A percentile compares a stretch with the other conserved stretches of the same genome.
Conservation (phyloP, 1,140 invertebrate species). For the Daktulosphaira vitifoliae region DNA sequence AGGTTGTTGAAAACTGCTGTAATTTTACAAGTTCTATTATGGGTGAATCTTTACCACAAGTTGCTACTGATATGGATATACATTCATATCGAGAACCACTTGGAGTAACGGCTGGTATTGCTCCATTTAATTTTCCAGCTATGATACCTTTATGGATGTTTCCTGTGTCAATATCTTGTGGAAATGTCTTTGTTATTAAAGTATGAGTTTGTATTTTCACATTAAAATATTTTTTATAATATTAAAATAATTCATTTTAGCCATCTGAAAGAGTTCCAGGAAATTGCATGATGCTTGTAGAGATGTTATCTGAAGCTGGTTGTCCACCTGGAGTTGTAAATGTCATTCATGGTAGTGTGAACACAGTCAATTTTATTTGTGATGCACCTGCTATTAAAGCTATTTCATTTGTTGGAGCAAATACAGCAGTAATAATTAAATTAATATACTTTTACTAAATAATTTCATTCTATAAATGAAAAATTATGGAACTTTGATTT, state of each 20-base stretch:
- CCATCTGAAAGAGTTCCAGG: slow-evolving; percentile 97
- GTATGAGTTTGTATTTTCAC: slow-evolving; percentile 28
- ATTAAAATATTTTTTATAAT: background rate
- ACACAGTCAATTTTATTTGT: slow-evolving; percentile 94
- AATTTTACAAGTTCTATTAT: slow-evolving; percentile 82
- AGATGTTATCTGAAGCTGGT: slow-evolving; percentile 81
- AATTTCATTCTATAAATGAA: too few species aligned
- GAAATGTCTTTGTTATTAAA: slow-evolving; percentile 68
- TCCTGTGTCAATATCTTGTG: slow-evolving; percentile 84
- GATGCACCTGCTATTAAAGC: slow-evolving; percentile 92
- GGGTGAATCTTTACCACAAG: slow-evolving; percentile 77
- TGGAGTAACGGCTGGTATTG: slow-evolving; percentile 82
- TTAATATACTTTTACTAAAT: too few species aligned
- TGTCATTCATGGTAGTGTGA: slow-evolving; percentile 90
- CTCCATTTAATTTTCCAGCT: slow-evolving; percentile 94
- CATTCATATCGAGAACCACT: slow-evolving; percentile 81
- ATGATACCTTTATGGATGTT: slow-evolving; percentile 99
- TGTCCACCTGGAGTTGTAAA: slow-evolving; percentile 90
- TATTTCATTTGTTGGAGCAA: slow-evolving; percentile 97
- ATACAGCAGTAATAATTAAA: slow-evolving; percentile 63
- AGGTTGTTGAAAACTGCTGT: slow-evolving; percentile 95
- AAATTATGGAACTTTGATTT: too few species aligned
- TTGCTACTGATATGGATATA: slow-evolving; percentile 89
- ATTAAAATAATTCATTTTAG: slow-evolving; percentile 47
- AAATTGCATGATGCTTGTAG: slow-evolving; percentile 87